Evolutionary conservation across 2,888 invertebrate genomes (phyloP).

Genomic region (Carcina quercana): DNA sequence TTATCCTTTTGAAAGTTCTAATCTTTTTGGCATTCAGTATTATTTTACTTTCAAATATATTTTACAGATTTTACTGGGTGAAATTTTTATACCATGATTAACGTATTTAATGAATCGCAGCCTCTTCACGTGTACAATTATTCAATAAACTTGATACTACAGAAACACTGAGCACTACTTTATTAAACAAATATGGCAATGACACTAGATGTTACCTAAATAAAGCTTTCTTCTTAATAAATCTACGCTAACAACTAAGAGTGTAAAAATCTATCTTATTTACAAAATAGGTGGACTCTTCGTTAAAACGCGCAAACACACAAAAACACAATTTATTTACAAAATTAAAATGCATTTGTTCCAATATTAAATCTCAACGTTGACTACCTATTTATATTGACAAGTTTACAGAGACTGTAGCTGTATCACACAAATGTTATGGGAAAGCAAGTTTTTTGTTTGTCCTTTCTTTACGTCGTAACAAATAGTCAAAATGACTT

Average conservation of each 20-base stretch:
- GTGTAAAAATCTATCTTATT: conserved; percentile 70
- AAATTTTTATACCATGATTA: no score
- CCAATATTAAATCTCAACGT: not conserved
- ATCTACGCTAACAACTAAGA: conserved; percentile 31
- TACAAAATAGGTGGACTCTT: conserved; percentile 74
- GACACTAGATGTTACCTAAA: conserved; percentile 51
- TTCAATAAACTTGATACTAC: no score
- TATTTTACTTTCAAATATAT: no score
- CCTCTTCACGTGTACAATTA: no score
- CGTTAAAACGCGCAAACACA: conserved; percentile 64
- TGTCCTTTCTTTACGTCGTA: no score
- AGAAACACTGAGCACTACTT: conserved; percentile 15
- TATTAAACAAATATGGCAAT: conserved; percentile 43
- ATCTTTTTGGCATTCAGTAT: no score
- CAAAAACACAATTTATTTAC: conserved; percentile 28
- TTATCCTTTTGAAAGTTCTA: no score
- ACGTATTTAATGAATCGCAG: no score
- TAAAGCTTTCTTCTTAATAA: conserved; percentile 58
- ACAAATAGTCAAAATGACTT: no score
- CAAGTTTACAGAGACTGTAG: conserved; percentile 4
- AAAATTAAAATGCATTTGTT: conserved; percentile 1
- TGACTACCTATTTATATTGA: not conserved
- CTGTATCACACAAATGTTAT: no score
- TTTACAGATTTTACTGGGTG: no score
- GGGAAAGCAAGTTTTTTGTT: no score